Base-by-base conservation (phyloP, 2,113 vertebrate species). In the Sylvietta virens region DNA sequence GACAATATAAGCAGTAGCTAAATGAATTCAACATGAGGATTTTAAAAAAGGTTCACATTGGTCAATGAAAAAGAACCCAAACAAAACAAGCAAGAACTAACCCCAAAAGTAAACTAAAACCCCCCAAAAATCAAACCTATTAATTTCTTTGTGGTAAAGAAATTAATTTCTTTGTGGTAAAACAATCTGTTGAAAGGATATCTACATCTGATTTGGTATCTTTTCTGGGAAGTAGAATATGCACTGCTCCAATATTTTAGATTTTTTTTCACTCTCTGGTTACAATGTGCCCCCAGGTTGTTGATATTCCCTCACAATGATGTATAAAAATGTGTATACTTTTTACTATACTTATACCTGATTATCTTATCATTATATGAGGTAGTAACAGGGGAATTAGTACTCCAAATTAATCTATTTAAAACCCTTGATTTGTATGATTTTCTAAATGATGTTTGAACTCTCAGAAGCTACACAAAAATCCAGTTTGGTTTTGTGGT, bases 101-200 rank as follows among this genome's bases (percentile, higher is more conserved):
- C 11, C 12, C 13, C n/a, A 13, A 17, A 47, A 70, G 5, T n/a
- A 54, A 70, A 26, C 11, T 20, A 40, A 70, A 15, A 0, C 1
- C 2, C 13, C 5, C 6, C 4, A 9, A 21, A 9, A 54, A 42
- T 4, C 4, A 62, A 9, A 30, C 3, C 6, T 42, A 13, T 47
- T 39, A 21, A 40, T 45, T 72, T 76, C 10, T 42, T 1, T 47
- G 31, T 17, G 9, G 12, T 13, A 64, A n/a, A 80, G n/a, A n/a
- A n/a, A 13, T 47, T 39, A 21, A 40, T 45, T 72, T 76, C 10
- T 42, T 1, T 47, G 31, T 17, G 9, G 12, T 13, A 3, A 13
- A 47, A 47, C 56, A 30, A 40, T 16, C 9, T 66, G 0, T 51
- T 8, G 18, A 17, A 92, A 31, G 7, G 14, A 24, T 54, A 26